phyloP scores from a whole-genome alignment of 2,888 invertebrate genomes.

The Gastrophysa polygoni region DNA sequence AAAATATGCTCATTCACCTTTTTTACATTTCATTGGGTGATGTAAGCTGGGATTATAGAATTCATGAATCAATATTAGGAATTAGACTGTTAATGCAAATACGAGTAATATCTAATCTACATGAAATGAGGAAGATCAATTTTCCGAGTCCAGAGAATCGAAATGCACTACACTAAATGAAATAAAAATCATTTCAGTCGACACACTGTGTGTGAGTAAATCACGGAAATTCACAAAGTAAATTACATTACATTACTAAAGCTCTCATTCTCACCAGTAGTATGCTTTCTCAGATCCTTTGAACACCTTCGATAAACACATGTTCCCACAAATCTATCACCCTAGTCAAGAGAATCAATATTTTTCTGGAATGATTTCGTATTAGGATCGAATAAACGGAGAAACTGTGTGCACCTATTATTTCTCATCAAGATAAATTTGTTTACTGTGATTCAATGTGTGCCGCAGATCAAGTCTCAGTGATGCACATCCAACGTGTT shows the following conservation, averaged over 20 bases:
- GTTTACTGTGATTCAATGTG: not conserved
- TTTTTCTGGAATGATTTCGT: not conserved
- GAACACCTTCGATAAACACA: slow-evolving; percentile 28
- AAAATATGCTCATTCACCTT: too few relatives aligned
- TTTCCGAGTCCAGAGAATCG: too few relatives aligned
- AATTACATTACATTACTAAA: not conserved
- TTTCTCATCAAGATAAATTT: not conserved
- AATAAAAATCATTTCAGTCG: too few relatives aligned
- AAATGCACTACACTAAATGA: too few relatives aligned
- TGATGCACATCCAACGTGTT: not conserved
- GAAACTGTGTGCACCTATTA: not conserved
- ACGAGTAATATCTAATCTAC: too few relatives aligned
- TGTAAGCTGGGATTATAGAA: too few relatives aligned
- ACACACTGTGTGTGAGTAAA: too few relatives aligned
- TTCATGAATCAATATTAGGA: too few relatives aligned
- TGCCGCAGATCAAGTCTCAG: not conserved
- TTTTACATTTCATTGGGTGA: too few relatives aligned
- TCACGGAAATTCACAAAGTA: not conserved
- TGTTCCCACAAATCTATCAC: slow-evolving; percentile 1
- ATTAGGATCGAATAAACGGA: not conserved
- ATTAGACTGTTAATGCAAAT: too few relatives aligned
- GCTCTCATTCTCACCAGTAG: slow-evolving; percentile 27
- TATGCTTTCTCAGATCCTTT: slow-evolving; percentile 30
- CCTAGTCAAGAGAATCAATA: not conserved
- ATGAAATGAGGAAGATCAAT: too few relatives aligned